Base-by-base conservation (phyloP, 2,797 vertebrate genomes). In the Synanceia verrucosa region DNA sequence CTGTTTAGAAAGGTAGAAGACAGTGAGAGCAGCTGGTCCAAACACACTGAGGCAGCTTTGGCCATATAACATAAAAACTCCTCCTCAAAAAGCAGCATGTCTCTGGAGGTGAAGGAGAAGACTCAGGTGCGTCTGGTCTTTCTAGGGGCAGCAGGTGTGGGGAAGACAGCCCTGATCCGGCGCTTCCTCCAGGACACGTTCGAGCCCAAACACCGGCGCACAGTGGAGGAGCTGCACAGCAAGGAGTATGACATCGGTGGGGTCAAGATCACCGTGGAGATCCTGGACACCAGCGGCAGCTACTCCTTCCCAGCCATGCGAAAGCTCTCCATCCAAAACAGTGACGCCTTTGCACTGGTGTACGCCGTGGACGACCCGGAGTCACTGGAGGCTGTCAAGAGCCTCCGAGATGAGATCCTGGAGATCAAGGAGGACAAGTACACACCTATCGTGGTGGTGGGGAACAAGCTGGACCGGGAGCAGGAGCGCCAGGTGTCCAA, bases 291-390 rank as follows among this genome's bases (percentile, higher is more conserved):
- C 78, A 96, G 96, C 0, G 96, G 97, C 39, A 98, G 97, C 85
- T 98, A 97, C 89, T 96, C 96, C 70, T 98, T 98, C 91, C 97
- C 97, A 0, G 97, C 97, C 70, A 97, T 97, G 96, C 93, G 96
- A 65, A 96, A 96, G 80, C 95, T 98, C 73, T 96, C 95, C 8
- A 97, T 97, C 89, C 95, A 95, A 82, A 96, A 93, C 88, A 95
- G 96, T 1, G 95, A 98, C 0, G 96, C 96, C 41, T 97, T 97
- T 1, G 97, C 95, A 0, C 88, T 98, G 83, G 95, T 98, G 82
- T 97, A 96, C 0, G 95, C 96, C 0, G 90, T 97, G 53, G 94
- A 98, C 0, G 94, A 98, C 0, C 93, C 95, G 0, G 95, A 96
- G 71, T 96, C 96, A 4, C 94, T 98, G 10, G 95, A 97, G 83